Base-by-base conservation (phyloP, 2,113 vertebrate genomes). In the Zapornia atra region DNA sequence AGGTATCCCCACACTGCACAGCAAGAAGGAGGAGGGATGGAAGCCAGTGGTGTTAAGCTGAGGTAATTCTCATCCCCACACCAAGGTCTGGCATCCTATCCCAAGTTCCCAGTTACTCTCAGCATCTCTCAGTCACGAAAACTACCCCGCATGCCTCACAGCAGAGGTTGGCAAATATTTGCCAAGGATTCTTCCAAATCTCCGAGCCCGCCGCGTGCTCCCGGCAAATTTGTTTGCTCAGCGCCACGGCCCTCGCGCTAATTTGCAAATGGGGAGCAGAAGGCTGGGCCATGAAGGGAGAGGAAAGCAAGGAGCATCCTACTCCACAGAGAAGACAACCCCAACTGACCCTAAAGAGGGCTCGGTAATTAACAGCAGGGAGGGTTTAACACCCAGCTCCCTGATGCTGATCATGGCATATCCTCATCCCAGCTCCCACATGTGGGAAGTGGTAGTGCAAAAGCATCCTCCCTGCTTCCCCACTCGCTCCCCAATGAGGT, bases 161-260 rank as follows among this genome's bases (percentile, higher is more conserved):
- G 64, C 3, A 1, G 66, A 95, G 68, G 60, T 56, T 57, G 78
- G 71, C 95, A 97, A 97, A 97, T 97, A 97, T 97, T 97, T 97
- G 95, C 95, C 76, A 63, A 95, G 92, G 95, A 88, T 92, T 94
- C 92, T 68, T 94, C 86, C 86, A 89, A 95, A 93, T 95, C 94
- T 94, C 95, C 53, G 57, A 82, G 80, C 90, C 84, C 1, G 0
- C 73, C 80, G 66, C 24, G 28, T 5, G 10, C 88, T 60, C 8
- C 1, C 92, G 81, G 94, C 93, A 94, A 91, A 96, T 94, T 84
- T 96, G 88, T 97, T 97, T 96, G 96, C 96, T 60, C 53, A 96
- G 44, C 44, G 44, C 77, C 28, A 1, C 29, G 60, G 86, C 71
- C 77, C 86, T 89, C 24, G 48, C 0, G 3, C 56, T 95, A 61